Percentiles rank a stretch among this genome's conserved stretches.
Evolutionary conservation across 1,140 invertebrate species (phyloP).

Genomic region (Bombus turneri): DNA sequence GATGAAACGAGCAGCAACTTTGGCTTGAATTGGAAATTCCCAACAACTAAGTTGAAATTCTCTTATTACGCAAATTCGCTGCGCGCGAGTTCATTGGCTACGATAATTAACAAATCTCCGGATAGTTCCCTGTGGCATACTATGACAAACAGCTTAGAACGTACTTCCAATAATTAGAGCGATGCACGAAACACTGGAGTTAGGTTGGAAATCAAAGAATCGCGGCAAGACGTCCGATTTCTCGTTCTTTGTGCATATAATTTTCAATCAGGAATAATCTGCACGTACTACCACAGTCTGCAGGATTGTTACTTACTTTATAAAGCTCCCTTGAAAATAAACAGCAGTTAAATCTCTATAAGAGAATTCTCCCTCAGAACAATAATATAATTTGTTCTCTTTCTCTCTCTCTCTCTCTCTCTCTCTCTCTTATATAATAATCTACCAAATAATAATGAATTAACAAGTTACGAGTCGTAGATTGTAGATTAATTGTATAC

Average conservation of each 20-base stretch:
- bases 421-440: too few species aligned
- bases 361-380: neutral
- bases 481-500: too few species aligned
- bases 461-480: too few species aligned
- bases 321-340: neutral
- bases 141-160: neutral
- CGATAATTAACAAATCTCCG: slow-evolving; percentile 21
- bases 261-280: neutral
- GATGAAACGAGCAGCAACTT: neutral
- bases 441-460: too few species aligned
- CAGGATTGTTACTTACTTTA: neutral
- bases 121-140: neutral
- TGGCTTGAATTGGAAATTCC: neutral
- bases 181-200: neutral
- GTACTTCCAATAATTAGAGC: neutral
- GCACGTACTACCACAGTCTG: neutral
- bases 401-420: too few species aligned
- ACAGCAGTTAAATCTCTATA: neutral
- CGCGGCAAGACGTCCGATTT: neutral
- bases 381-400: too few species aligned
- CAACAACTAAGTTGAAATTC: neutral
- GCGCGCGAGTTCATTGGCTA: neutral
- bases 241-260: neutral
- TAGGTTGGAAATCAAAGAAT: neutral
- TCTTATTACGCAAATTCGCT: slow-evolving; percentile 7